Conservation (phyloP, 2,797 vertebrate species). For the Myoxocephalus aenaeus region DNA sequence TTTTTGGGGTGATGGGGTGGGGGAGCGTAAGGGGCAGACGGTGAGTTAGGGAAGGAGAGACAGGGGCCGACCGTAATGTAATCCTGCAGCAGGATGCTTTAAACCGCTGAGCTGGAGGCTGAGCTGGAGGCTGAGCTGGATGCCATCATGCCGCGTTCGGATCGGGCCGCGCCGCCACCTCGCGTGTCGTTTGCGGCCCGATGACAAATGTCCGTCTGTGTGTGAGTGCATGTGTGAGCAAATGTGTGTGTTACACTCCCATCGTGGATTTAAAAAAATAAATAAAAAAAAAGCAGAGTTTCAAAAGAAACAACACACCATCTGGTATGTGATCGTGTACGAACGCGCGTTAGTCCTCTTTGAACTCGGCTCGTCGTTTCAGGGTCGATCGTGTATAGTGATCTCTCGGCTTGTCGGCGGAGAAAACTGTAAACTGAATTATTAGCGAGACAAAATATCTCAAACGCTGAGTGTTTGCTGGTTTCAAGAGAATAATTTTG, state of each 20-base stretch:
- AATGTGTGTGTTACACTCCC: slow-evolving; percentile 36
- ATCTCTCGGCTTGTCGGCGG: slow-evolving; percentile 74
- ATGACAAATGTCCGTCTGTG: slow-evolving; percentile 35
- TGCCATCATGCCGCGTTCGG: not conserved
- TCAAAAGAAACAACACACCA: slow-evolving; percentile 58
- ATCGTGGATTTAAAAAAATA: slow-evolving; percentile 1
- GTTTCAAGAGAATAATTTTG: slow-evolving; percentile 85
- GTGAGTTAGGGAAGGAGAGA: not conserved
- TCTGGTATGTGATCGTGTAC: slow-evolving; percentile 80
- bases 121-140: slow-evolving; percentile 1
- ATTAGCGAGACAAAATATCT: slow-evolving; percentile 83
- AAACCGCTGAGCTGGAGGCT: slow-evolving; percentile 16
- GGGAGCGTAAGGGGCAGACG: too few species aligned
- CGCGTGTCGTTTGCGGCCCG: slow-evolving; percentile 6
- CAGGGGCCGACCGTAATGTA: not conserved
- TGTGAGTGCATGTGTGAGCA: slow-evolving; percentile 48
- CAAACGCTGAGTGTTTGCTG: slow-evolving; percentile 83
- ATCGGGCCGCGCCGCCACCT: not conserved
- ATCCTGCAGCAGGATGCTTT: slow-evolving; percentile 11
- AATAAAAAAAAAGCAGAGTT: slow-evolving; percentile 1
- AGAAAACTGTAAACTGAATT: slow-evolving; percentile 82
- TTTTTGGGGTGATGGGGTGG: not conserved
- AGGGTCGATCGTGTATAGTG: slow-evolving; percentile 76
- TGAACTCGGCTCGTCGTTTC: slow-evolving; percentile 77
- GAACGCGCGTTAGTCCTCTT: slow-evolving; percentile 75